Evolutionary conservation across 2,113 vertebrate genomes (phyloP).

Genomic region (Gallinago media): DNA sequence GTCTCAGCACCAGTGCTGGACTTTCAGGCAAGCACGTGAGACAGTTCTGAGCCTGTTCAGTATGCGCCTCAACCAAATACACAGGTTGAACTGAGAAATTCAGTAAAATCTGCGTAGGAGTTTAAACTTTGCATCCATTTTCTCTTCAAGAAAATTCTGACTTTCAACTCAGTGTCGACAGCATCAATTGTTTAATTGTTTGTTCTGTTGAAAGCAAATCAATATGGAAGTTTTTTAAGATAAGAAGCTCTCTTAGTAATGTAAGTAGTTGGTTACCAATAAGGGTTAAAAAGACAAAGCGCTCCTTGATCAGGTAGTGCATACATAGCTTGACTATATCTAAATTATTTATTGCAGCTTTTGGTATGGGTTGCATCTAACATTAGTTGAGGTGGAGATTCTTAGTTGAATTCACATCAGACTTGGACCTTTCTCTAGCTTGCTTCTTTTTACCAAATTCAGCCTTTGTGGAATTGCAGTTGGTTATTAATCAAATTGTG

Average conservation of each 20-base stretch:
- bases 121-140: not conserved
- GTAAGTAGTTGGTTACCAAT: not conserved
- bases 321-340: not conserved
- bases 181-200: not conserved
- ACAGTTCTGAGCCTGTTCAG: not conserved
- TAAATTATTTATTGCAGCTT: not conserved
- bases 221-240: not conserved
- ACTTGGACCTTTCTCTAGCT: not conserved
- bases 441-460: not conserved
- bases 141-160: not conserved
- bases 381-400: not conserved
- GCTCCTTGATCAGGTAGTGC: not conserved
- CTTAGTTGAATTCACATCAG: not conserved
- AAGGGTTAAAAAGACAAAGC: not conserved
- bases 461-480: not conserved
- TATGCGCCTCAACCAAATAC: not conserved
- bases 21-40: not conserved
- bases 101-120: not conserved
- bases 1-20: not conserved
- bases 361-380: not conserved
- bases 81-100: not conserved
- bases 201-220: not conserved
- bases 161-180: not conserved
- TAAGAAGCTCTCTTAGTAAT: not conserved
- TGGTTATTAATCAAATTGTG: not conserved